Evolutionary conservation across 2,888 invertebrate species (phyloP).

Genomic region (Cerastis leucographa): DNA sequence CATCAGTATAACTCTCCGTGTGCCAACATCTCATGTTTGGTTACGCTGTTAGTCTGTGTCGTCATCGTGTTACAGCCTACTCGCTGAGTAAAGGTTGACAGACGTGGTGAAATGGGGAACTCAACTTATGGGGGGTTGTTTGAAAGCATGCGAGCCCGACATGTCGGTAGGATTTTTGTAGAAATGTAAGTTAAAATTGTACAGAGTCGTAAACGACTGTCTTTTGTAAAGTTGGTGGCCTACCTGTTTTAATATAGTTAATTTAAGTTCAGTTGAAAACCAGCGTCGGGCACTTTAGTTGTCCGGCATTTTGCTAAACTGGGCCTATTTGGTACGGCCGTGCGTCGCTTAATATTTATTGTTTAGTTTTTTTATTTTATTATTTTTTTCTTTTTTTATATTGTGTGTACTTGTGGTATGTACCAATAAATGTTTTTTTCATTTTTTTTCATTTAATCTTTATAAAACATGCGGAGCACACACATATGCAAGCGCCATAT

Average conservation of each 20-base stretch:
- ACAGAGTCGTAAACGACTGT: not conserved
- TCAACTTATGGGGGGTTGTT: not conserved
- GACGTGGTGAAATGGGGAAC: not conserved
- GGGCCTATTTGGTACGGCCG: too few relatives aligned
- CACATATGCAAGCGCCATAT: not conserved
- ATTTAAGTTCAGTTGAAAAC: too few relatives aligned
- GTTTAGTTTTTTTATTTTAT: too few relatives aligned
- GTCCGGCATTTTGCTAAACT: too few relatives aligned
- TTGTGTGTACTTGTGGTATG: too few relatives aligned
- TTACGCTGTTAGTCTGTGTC: conserved; percentile 25
- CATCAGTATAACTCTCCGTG: conserved; percentile 27
- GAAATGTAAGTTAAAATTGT: not conserved
- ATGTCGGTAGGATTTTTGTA: not conserved
- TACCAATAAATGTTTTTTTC: too few relatives aligned
- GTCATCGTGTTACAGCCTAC: conserved; percentile 12
- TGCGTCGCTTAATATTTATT: too few relatives aligned
- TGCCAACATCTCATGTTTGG: conserved; percentile 40
- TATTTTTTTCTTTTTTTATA: too few relatives aligned
- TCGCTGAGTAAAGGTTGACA: not conserved
- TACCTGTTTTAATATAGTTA: not conserved
- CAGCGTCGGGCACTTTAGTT: too few relatives aligned
- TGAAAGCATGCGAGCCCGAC: not conserved
- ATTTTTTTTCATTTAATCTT: too few relatives aligned
- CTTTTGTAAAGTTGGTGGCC: not conserved
- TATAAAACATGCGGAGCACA: not conserved